Conservation (phyloP, 2,113 vertebrate species). For the Pitta sordida region DNA sequence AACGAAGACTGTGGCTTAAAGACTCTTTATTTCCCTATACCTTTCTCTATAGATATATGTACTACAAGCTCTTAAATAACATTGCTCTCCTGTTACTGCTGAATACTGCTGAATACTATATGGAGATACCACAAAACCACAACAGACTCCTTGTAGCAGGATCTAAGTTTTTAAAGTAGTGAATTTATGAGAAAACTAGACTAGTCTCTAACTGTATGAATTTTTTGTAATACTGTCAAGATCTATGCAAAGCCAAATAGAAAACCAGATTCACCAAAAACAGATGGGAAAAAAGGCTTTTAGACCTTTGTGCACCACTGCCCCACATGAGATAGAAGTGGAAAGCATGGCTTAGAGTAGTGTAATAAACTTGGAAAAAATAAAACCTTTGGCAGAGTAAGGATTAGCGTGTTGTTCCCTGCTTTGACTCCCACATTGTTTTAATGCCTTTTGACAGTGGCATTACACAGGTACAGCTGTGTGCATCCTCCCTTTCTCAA, state of each 20-base stretch:
- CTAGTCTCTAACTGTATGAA: neutral
- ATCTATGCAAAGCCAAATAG: neutral
- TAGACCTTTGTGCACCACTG: neutral
- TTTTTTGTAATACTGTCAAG: neutral
- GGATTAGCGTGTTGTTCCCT: accelerated
- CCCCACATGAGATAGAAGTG: neutral
- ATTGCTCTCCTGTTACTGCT: neutral
- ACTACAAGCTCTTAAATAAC: neutral
- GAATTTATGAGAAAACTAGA: neutral
- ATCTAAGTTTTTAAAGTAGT: neutral
- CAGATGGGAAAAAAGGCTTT: neutral
- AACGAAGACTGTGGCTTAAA: neutral
- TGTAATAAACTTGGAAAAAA: neutral
- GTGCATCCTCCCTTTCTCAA: neutral
- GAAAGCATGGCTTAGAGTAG: neutral
- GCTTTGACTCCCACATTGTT: neutral
- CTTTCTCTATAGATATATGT: neutral
- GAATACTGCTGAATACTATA: neutral
- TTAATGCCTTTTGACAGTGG: neutral
- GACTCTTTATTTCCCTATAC: neutral
- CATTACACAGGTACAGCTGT: neutral
- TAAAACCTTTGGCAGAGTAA: neutral
- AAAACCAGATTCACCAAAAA: neutral
- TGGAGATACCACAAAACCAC: neutral
- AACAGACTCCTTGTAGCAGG: neutral